Base-by-base conservation (phyloP, 35 echinoderm and acorn worm genomes). In the Patiria miniata region DNA sequence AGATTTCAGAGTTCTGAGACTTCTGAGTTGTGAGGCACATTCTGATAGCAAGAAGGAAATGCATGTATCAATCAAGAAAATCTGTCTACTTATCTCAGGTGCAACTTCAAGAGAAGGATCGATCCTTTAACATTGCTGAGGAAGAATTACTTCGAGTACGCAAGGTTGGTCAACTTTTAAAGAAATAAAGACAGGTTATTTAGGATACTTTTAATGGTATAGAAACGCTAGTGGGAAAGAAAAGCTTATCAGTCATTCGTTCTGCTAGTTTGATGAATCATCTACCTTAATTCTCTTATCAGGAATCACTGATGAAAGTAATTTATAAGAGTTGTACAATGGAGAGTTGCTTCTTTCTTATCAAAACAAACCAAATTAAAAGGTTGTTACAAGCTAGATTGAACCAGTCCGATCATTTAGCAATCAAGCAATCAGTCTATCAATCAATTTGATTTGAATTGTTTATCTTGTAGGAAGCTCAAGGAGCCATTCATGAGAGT, bases 401-500 rank as follows among this genome's bases (percentile, higher is more conserved):
- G n/a, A n/a, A n/a, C n/a, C n/a, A n/a, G n/a, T n/a, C 19, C 34
- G 23, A 42, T 39, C 37, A n/a, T 29, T n/a, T 8, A 80, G 37
- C 34, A 21, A 19, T 34, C 40, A 15, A 39, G 21, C 36, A 23
- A 23, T 80, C 7, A 80, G n/a, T 28, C 36, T 34, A 28, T 69
- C 8, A 36, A 8, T 79, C 33, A 58, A 57, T 83, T 21, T 51
- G 12, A 37, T 59, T 23, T 52, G 0, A 79, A 16, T 73, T 39
- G 77, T 38, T 33, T 52, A 65, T 78, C 9, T 37, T n/a, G 30
- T 59, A 98, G 95, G 91, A 98, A 81, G 95, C 95, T 36, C 92
- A 98, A 52, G 86, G 89, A 37, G 95, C 95, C 22, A 94, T 98
- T 39, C 95, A 98, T 91, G 95, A 98, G 58, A 98, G 95, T 39